Conservation (phyloP, 2,888 invertebrate genomes). For the Ryuthela nishihirai region DNA sequence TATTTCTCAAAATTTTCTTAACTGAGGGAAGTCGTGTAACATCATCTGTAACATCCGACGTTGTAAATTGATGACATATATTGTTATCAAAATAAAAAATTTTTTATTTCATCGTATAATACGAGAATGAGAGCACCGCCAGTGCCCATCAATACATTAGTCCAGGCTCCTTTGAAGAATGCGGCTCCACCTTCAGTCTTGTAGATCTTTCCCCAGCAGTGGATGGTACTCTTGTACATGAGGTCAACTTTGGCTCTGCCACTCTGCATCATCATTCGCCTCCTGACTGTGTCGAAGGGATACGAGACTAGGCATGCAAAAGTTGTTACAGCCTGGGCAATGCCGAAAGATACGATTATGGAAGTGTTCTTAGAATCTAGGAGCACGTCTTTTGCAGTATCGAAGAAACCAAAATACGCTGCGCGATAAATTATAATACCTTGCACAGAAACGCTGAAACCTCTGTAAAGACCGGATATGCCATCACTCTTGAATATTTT, state of each 20-base stretch:
- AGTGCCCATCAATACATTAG: conserved; percentile 51
- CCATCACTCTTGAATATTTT: conserved; percentile 55
- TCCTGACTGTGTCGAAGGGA: conserved; percentile 59
- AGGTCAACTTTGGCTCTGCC: conserved; percentile 50
- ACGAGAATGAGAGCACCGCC: conserved; percentile 53
- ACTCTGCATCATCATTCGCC: conserved; percentile 61
- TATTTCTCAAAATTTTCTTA: too few relatives aligned
- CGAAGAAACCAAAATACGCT: conserved; percentile 56
- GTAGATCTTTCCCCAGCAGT: conserved; percentile 53
- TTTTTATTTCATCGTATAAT: conserved; percentile 51
- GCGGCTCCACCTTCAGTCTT: conserved; percentile 49
- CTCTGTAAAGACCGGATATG: conserved; percentile 54
- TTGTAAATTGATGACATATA: too few relatives aligned
- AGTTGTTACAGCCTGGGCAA: conserved; percentile 50
- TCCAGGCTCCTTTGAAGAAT: conserved; percentile 49
- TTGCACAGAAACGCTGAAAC: conserved; percentile 55
- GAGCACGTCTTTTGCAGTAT: conserved; percentile 53
- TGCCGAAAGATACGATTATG: conserved; percentile 50
- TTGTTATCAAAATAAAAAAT: too few relatives aligned
- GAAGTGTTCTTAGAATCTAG: conserved; percentile 50
- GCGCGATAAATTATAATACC: conserved; percentile 56
- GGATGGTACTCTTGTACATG: conserved; percentile 54
- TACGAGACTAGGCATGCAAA: conserved; percentile 57
- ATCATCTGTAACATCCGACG: too few relatives aligned
- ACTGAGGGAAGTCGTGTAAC: too few relatives aligned